phyloP scores from a whole-genome alignment of 2,888 invertebrate species.

The Microplitis manilae region DNA sequence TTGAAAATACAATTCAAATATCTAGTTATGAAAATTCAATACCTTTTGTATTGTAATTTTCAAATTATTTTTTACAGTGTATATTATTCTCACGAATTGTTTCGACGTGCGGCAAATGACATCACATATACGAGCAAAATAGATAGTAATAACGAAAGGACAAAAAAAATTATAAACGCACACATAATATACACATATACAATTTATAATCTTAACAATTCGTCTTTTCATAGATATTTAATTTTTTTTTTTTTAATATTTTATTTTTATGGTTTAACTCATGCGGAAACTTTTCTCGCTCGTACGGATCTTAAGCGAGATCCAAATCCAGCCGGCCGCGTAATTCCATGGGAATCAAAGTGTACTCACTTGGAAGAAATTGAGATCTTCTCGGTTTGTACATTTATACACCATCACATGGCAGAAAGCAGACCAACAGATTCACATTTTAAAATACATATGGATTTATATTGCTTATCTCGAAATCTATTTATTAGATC shows the following conservation, averaged over 20 bases:
- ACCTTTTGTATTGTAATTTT: too few species aligned
- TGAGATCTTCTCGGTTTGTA: conserved; percentile 35
- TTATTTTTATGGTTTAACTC: neutral
- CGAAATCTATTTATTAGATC: too few species aligned
- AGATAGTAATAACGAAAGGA: neutral
- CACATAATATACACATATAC: neutral
- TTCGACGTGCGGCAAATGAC: conserved; percentile 26
- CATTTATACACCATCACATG: neutral
- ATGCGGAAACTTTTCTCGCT: conserved; percentile 34
- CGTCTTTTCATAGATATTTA: conserved; percentile 20
- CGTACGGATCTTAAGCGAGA: conserved; percentile 44
- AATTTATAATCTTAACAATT: conserved; percentile 20
- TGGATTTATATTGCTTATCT: too few species aligned
- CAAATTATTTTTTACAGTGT: too few species aligned
- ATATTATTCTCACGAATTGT: neutral
- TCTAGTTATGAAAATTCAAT: too few species aligned
- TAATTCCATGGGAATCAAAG: conserved; percentile 58
- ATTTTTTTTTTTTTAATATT: conserved; percentile 16
- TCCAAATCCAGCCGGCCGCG: conserved; percentile 56
- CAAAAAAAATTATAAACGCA: neutral
- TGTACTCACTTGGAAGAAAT: conserved; percentile 59
- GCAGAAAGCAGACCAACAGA: neutral
- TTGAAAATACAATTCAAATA: too few species aligned
- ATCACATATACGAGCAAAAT: conserved; percentile 4
- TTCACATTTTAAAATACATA: conserved; percentile 12